Percentiles rank a stretch among this genome's conserved stretches.
These are phyloP conservation scores for Rhodeus uyekii DNA, from an alignment of 2,797 vertebrate genomes.

Conservation along the genomic window DNA sequence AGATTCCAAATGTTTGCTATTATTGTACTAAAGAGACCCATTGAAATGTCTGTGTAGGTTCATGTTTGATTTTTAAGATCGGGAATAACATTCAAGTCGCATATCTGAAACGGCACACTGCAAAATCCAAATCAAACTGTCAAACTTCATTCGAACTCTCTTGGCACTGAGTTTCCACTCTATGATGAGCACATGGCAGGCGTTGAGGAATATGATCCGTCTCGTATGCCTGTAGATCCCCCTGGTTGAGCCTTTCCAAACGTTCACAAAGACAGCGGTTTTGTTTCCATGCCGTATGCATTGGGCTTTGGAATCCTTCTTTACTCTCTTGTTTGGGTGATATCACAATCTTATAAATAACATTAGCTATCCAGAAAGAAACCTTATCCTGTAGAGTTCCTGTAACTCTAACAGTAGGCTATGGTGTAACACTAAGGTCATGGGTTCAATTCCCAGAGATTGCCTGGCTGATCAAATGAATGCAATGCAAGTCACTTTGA, in stretches of 20 bases:
- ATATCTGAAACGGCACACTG: neutral
- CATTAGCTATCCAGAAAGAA: neutral
- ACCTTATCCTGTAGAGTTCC: neutral
- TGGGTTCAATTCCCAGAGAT: neutral
- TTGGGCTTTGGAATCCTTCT: neutral
- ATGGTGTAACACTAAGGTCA: neutral
- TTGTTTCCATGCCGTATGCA: neutral
- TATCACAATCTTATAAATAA: neutral
- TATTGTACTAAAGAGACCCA: neutral
- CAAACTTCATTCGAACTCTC: neutral
- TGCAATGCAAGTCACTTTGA: neutral
- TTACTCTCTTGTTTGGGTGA: neutral
- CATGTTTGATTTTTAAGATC: neutral
- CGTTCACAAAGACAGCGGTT: neutral
- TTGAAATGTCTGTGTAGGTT: neutral
- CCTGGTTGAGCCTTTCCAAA: neutral
- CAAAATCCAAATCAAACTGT: neutral
- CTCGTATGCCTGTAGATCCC: neutral
- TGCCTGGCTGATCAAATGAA: neutral
- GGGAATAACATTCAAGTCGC: neutral
- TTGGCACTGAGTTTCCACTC: slow-evolving; percentile 1
- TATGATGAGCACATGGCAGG: slow-evolving; percentile 18
- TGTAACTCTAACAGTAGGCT: neutral
- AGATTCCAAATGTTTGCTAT: neutral
- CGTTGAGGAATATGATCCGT: neutral